Percentiles rank a stretch among this genome's conserved stretches.
Evolutionary conservation across 2,113 vertebrate genomes (phyloP).

Genomic region (Furnarius figulus): DNA sequence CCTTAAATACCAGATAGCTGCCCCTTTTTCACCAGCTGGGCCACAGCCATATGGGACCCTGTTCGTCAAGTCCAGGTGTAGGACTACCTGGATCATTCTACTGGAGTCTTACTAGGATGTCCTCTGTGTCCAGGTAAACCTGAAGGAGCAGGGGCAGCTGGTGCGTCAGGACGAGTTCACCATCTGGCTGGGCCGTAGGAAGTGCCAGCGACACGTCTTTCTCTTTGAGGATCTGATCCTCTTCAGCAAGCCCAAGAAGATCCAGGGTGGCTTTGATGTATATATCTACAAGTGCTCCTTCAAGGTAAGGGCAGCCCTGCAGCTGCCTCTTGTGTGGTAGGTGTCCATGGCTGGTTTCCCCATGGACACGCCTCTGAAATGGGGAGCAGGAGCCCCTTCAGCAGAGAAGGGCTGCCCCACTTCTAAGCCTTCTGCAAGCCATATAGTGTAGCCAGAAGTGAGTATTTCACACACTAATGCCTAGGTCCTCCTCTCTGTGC

Average conservation of each 20-base stretch:
- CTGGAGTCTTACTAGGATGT: not conserved
- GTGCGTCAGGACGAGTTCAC: slow-evolving; percentile 85
- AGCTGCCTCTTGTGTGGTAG: not conserved
- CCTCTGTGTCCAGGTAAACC: slow-evolving; percentile 79
- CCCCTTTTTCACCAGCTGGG: not conserved
- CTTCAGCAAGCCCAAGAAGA: slow-evolving; percentile 87
- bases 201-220: slow-evolving; percentile 83
- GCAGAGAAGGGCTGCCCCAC: not conserved
- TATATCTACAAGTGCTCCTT: slow-evolving; percentile 88
- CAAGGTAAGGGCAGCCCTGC: slow-evolving; percentile 73
- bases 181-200: slow-evolving; percentile 81
- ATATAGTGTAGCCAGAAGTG: not conserved
- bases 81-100: not conserved
- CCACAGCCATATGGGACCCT: not conserved
- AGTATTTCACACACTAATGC: not conserved
- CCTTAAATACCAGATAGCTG: not conserved
- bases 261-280: slow-evolving; percentile 78
- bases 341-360: not conserved
- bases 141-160: slow-evolving; percentile 89
- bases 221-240: slow-evolving; percentile 88
- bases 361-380: not conserved
- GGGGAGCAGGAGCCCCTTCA: not conserved
- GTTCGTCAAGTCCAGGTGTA: not conserved
- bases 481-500: not conserved
- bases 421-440: not conserved